Conservation (phyloP, 2,888 invertebrate species). For the Diplolepis rosae region DNA sequence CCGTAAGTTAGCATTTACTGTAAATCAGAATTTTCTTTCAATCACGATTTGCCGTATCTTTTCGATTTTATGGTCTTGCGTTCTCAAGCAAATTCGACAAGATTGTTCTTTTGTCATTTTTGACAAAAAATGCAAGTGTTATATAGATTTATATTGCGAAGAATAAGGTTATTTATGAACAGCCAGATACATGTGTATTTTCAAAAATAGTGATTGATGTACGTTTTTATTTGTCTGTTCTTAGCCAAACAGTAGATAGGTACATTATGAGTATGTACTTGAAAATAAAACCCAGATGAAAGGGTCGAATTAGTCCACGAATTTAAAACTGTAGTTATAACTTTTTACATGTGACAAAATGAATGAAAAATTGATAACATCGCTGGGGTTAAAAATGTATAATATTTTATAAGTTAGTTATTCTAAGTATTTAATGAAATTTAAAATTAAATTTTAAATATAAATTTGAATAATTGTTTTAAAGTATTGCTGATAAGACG, state of each 20-base stretch:
- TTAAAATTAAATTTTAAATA: too few species aligned
- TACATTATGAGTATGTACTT: slow-evolving; percentile 16
- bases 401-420: background rate
- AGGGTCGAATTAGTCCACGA: slow-evolving; percentile 1
- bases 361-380: background rate
- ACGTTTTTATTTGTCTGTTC: slow-evolving; percentile 13
- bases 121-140: slow-evolving; percentile 42
- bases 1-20: background rate
- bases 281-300: slow-evolving; percentile 8
- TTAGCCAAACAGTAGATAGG: slow-evolving; percentile 5
- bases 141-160: slow-evolving; percentile 53
- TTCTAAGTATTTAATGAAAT: too few species aligned
- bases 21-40: background rate
- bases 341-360: background rate
- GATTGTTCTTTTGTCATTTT: slow-evolving; percentile 33
- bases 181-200: slow-evolving; percentile 50
- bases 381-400: background rate
- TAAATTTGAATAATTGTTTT: too few species aligned
- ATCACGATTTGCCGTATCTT: background rate
- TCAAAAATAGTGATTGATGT: slow-evolving; percentile 42
- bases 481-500: slow-evolving; percentile 2
- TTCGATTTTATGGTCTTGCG: slow-evolving; percentile 28
- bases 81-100: background rate
- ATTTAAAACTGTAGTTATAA: background rate
- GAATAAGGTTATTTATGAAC: slow-evolving; percentile 47